Percentiles rank a stretch among this genome's conserved stretches.
Conservation (phyloP, 1,140 invertebrate genomes). For the Drosophila pectinifera region DNA sequence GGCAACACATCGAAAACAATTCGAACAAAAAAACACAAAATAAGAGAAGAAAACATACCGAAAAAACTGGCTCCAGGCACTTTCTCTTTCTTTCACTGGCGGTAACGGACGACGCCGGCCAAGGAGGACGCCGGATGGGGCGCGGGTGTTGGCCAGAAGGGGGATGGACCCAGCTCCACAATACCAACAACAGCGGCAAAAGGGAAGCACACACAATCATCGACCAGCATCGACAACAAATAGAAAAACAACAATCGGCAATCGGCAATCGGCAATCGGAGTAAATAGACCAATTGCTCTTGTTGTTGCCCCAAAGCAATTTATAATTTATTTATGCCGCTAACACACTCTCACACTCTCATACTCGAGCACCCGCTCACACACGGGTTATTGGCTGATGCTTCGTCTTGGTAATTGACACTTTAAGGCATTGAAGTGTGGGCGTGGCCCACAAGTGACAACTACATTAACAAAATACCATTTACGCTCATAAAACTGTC, state of each 20-base stretch:
- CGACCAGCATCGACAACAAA: constrained; percentile 60
- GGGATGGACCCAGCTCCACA: constrained; percentile 29
- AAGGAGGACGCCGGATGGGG: constrained; percentile 7
- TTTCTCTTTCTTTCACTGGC: constrained; percentile 84
- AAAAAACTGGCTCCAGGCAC: constrained; percentile 76
- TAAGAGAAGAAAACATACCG: constrained; percentile 43
- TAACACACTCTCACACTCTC: constrained; percentile 27
- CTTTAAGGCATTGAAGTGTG: constrained; percentile 71
- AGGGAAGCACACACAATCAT: constrained; percentile 74
- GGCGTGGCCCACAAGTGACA: constrained; percentile 51
- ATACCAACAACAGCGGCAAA: constrained; percentile 18
- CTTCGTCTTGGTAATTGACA: constrained; percentile 71
- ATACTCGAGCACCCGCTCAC: constrained; percentile 1
- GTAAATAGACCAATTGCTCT: constrained; percentile 76
- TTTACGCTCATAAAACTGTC: constrained; percentile 79
- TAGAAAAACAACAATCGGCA: constrained; percentile 40
- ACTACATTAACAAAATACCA: constrained; percentile 70
- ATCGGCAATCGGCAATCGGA: constrained; percentile 33
- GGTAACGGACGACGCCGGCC: constrained; percentile 54
- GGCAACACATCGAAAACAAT: constrained; percentile 62
- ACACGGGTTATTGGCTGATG: constrained; percentile 35
- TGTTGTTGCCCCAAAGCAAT: constrained; percentile 63
- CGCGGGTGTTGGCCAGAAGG: not conserved
- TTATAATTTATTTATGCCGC: constrained; percentile 74
- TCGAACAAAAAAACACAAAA: constrained; percentile 59